These are phyloP conservation scores for Buteo buteo DNA, from an alignment of 2,113 vertebrate genomes.

Conservation along the genomic window DNA sequence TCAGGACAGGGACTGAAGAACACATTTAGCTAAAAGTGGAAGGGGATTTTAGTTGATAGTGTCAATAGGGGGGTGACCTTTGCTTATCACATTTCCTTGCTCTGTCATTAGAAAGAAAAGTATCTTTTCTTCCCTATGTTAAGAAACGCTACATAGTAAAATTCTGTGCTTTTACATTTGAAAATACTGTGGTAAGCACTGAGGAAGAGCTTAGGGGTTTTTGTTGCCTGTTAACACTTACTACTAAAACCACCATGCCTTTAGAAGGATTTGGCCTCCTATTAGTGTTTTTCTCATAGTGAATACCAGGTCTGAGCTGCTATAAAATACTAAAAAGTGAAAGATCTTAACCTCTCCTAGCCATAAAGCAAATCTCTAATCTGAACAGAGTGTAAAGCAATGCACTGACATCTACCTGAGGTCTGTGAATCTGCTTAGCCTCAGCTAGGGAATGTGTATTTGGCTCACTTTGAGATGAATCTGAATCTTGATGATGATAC, in stretches of 20 bases:
- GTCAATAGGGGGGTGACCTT: neutral
- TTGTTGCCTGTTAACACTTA: neutral
- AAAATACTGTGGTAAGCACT: neutral
- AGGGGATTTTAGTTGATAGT: neutral
- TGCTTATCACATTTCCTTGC: neutral
- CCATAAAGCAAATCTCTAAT: neutral
- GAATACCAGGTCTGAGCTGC: neutral
- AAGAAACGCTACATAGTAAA: neutral
- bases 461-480: neutral
- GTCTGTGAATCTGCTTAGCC: neutral
- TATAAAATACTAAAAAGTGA: neutral
- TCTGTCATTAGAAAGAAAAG: neutral
- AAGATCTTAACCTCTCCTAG: neutral
- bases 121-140: neutral
- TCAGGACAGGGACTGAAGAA: neutral
- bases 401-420: neutral
- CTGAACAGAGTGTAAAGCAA: neutral
- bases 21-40: neutral
- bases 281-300: neutral
- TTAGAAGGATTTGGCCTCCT: neutral
- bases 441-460: neutral
- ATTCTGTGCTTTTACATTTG: neutral
- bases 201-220: neutral
- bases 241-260: neutral
- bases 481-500: neutral